phyloP scores from a whole-genome alignment of 2,113 vertebrate genomes.

The Heliornis fulica region DNA sequence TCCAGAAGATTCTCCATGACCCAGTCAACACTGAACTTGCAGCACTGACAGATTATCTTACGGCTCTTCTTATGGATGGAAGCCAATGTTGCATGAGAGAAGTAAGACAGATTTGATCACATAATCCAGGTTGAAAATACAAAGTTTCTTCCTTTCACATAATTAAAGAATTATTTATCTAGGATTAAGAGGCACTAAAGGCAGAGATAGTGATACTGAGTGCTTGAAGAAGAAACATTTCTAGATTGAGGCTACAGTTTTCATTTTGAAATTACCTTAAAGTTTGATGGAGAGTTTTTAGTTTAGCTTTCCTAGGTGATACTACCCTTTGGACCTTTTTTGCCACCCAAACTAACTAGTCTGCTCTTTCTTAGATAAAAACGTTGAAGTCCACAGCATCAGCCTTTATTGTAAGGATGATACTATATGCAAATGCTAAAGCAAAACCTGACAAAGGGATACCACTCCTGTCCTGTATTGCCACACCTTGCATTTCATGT shows the following conservation, averaged over 20 bases:
- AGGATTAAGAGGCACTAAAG: neutral
- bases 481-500: neutral
- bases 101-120: neutral
- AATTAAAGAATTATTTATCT: neutral
- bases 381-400: neutral
- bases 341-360: neutral
- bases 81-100: neutral
- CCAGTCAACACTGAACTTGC: neutral
- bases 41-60: neutral
- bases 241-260: neutral
- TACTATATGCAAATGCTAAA: neutral
- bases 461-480: neutral
- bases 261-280: neutral
- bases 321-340: neutral
- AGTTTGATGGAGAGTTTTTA: neutral
- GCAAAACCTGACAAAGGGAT: neutral
- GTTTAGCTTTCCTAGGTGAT: neutral
- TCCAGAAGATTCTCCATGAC: neutral
- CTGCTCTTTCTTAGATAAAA: neutral
- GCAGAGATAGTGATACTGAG: neutral
- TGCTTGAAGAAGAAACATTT: neutral
- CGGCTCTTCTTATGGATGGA: neutral
- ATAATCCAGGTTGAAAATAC: neutral
- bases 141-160: neutral
- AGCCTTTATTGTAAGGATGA: neutral